These are phyloP conservation scores for Plectus sambesii DNA, from an alignment of 1,140 invertebrate species.

Conservation along the genomic window DNA sequence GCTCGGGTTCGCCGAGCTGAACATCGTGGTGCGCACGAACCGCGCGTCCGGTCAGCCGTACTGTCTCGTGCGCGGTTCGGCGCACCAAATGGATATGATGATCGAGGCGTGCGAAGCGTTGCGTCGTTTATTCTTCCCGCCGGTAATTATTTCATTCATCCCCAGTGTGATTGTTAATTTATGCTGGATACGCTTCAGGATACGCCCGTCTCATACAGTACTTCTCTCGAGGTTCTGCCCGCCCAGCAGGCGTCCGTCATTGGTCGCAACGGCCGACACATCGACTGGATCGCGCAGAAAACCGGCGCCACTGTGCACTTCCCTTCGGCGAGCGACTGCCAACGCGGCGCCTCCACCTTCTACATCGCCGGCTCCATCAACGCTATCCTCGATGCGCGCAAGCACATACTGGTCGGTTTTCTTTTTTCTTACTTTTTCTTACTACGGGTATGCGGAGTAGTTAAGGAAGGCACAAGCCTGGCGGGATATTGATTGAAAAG, in stretches of 20 bases:
- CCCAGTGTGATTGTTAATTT: conserved; percentile 18
- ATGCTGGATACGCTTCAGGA: conserved; percentile 53
- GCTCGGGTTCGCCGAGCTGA: conserved; percentile 69
- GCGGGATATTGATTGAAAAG: too few species aligned
- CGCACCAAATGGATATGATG: conserved; percentile 51
- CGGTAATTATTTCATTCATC: neutral
- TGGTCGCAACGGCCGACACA: conserved; percentile 67
- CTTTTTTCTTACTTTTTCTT: too few species aligned
- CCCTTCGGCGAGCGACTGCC: conserved; percentile 28
- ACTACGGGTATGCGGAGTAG: too few species aligned
- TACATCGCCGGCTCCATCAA: neutral
- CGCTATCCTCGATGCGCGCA: neutral
- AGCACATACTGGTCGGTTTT: neutral
- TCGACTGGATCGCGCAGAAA: conserved; percentile 71
- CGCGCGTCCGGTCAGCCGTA: conserved; percentile 59
- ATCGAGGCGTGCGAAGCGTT: neutral
- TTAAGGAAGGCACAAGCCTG: too few species aligned
- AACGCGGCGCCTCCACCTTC: neutral
- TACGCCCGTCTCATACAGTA: conserved; percentile 61
- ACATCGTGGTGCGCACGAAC: conserved; percentile 65
- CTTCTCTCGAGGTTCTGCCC: conserved; percentile 81
- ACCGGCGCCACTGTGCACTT: conserved; percentile 67
- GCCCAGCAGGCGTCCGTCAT: conserved; percentile 79
- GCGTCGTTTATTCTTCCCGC: neutral
- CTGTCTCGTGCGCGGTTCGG: conserved; percentile 63